Evolutionary conservation across 2,888 invertebrate species (phyloP).

Genomic region (Antheraea yamamai): DNA sequence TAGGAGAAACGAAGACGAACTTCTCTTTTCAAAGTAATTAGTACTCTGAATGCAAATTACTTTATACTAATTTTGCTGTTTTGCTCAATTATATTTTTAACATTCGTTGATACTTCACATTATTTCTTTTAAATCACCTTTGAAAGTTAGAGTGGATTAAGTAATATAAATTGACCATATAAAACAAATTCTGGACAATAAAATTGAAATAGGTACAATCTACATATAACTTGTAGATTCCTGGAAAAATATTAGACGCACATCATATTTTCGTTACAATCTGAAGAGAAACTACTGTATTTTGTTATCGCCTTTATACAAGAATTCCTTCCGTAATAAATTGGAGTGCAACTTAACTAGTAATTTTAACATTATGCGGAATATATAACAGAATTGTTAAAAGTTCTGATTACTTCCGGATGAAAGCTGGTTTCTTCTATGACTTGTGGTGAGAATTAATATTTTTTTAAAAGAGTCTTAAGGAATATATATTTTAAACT

Average conservation of each 20-base stretch:
- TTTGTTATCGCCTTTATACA: background rate
- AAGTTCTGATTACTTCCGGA: background rate
- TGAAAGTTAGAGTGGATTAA: too few species aligned
- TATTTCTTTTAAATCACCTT: too few species aligned
- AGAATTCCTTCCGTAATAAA: background rate
- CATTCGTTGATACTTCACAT: background rate
- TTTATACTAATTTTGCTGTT: background rate
- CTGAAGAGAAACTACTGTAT: background rate
- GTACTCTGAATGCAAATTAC: background rate
- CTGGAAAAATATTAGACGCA: background rate
- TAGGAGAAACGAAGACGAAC: slow-evolving; percentile 37
- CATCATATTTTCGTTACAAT: background rate
- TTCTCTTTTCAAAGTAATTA: slow-evolving; percentile 31
- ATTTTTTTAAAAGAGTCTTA: background rate
- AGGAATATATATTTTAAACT: background rate
- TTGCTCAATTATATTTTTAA: background rate
- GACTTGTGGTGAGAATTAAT: background rate
- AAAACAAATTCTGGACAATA: too few species aligned
- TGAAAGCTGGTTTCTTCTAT: background rate
- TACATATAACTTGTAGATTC: background rate
- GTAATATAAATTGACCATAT: too few species aligned
- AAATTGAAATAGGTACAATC: too few species aligned
- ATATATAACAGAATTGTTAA: background rate
- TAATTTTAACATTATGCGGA: background rate
- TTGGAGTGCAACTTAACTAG: background rate